Evolutionary conservation across 1,140 invertebrate species (phyloP).

Genomic region (Leptonema lineaticorne): DNA sequence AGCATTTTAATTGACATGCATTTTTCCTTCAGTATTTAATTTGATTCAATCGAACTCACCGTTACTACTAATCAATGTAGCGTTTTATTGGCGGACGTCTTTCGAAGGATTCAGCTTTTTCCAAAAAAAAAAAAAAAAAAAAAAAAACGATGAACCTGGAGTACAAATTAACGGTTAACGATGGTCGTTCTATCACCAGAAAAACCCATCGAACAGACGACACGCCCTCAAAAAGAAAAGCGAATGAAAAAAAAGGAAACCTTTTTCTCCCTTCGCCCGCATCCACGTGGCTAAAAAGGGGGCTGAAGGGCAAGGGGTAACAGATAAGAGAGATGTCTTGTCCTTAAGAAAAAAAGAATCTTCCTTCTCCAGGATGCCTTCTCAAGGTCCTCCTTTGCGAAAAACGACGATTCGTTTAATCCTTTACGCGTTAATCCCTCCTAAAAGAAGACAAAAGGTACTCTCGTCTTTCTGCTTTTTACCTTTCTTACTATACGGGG

Average conservation of each 20-base stretch:
- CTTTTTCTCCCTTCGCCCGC: too few species aligned
- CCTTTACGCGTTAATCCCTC: constrained; percentile 5
- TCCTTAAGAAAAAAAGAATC: background rate
- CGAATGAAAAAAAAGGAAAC: too few species aligned
- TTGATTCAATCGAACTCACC: background rate
- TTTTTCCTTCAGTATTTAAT: background rate
- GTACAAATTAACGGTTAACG: constrained; percentile 18
- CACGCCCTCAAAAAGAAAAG: constrained; percentile 1
- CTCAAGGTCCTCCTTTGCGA: background rate
- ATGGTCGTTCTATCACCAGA: constrained; percentile 15
- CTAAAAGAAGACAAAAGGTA: background rate
- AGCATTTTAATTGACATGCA: too few species aligned
- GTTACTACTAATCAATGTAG: constrained; percentile 6
- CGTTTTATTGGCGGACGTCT: background rate
- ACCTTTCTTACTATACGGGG: too few species aligned
- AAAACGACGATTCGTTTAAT: background rate
- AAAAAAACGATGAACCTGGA: too few species aligned
- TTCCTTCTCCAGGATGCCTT: background rate
- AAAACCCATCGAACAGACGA: constrained; percentile 4
- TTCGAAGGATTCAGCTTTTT: background rate
- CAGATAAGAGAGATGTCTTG: too few species aligned
- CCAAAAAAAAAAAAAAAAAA: too few species aligned
- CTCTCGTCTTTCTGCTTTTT: background rate
- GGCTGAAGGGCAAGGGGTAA: too few species aligned
- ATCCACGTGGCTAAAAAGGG: too few species aligned